Evolutionary conservation across 2,113 vertebrate genomes (phyloP).

Genomic region (Neodontobutis hainanensis): DNA sequence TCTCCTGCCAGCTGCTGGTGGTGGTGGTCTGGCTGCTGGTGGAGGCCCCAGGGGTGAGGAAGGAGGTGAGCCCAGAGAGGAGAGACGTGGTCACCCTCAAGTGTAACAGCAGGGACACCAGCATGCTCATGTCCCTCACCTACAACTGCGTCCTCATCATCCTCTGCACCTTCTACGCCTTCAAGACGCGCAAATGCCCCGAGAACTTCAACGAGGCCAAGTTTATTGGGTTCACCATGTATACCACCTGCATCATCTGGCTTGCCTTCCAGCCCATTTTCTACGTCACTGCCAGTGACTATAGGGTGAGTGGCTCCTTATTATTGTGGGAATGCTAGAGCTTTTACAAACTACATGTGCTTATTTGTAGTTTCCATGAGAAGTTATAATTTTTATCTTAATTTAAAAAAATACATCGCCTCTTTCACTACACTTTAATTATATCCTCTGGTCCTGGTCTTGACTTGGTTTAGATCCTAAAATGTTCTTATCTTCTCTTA

Average conservation of each 20-base stretch:
- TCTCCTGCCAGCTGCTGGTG: conserved; percentile 94
- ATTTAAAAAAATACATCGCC: no score
- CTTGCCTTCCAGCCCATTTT: conserved; percentile 98
- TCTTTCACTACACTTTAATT: no score
- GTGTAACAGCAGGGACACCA: conserved; percentile 94
- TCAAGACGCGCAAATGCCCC: conserved; percentile 98
- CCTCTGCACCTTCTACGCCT: conserved; percentile 97
- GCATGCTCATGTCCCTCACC: conserved; percentile 94
- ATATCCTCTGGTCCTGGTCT: no score
- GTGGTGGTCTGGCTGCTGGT: conserved; percentile 92
- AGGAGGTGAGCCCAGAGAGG: conserved; percentile 90
- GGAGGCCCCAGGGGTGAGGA: conserved; percentile 90
- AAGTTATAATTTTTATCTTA: no score
- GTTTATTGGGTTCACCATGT: conserved; percentile 99
- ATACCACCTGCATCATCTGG: conserved; percentile 99
- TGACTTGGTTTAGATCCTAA: no score
- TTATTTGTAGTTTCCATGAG: no score
- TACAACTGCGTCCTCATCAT: conserved; percentile 97
- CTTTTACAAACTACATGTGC: no score
- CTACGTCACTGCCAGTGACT: conserved; percentile 98
- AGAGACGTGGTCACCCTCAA: conserved; percentile 94
- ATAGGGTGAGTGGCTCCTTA: conserved; percentile 85
- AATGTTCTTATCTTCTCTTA: no score
- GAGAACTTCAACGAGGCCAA: conserved; percentile 99
- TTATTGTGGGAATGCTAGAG: conserved; percentile 12